phyloP scores from a whole-genome alignment of 2,113 vertebrate genomes.

The Neopipo cinnamomea region DNA sequence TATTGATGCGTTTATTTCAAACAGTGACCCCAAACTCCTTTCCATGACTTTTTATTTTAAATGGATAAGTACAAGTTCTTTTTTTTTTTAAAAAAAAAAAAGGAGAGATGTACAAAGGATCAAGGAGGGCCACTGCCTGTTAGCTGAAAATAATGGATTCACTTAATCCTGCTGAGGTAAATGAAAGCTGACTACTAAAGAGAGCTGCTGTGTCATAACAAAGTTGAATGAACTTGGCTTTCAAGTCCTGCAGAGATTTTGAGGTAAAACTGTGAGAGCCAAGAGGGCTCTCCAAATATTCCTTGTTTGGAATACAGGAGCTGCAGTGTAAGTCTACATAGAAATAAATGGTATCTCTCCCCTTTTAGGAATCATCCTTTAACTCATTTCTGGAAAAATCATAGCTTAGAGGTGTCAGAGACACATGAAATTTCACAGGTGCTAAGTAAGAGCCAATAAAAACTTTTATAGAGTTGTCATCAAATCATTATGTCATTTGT shows the following conservation, averaged over 20 bases:
- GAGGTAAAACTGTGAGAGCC: background rate
- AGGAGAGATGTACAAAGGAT: background rate
- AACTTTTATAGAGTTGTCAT: background rate
- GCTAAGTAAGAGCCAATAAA: background rate
- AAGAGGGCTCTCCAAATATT: background rate
- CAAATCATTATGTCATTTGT: background rate
- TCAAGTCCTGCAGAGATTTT: background rate
- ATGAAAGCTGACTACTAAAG: constrained; percentile 20
- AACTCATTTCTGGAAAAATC: background rate
- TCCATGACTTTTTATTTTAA: background rate
- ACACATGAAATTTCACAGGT: background rate
- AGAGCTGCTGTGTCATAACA: background rate
- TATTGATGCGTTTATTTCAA: background rate
- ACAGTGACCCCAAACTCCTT: background rate
- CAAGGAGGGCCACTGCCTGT: background rate
- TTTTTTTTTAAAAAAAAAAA: background rate
- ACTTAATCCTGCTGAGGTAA: constrained; percentile 19
- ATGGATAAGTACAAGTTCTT: background rate
- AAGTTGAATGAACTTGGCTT: background rate
- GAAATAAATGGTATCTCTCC: background rate
- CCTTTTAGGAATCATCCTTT: background rate
- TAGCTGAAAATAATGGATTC: constrained; percentile 14
- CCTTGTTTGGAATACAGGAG: background rate
- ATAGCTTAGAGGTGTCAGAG: background rate
- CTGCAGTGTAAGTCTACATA: background rate